A percentile compares a stretch with the other conserved stretches of the same genome.
Conservation (phyloP, 35 echinoderm and acorn worm species). For the Stichopus chloronotus region DNA sequence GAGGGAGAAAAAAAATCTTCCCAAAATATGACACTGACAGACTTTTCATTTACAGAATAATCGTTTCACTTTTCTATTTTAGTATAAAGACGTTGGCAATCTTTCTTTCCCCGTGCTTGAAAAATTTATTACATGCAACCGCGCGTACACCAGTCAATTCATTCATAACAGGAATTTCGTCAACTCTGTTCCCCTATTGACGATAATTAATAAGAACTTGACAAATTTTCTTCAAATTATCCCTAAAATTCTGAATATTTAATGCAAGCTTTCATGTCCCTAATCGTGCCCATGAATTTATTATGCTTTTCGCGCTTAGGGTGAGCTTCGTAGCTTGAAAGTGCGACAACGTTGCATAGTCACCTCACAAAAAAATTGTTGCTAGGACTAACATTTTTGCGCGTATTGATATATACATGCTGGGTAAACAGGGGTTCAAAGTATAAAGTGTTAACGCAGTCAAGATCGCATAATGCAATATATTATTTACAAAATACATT, state of each 20-base stretch:
- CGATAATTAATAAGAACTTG: slow-evolving; percentile 57
- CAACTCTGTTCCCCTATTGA: slow-evolving; percentile 43
- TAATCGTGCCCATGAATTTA: slow-evolving; percentile 51
- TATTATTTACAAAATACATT: slow-evolving; percentile 50
- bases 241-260: slow-evolving; percentile 54
- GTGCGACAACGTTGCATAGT: slow-evolving; percentile 38
- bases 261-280: slow-evolving; percentile 51
- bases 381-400: neutral
- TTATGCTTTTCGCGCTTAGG: slow-evolving; percentile 37
- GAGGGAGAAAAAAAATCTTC: neutral
- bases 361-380: neutral
- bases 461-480: slow-evolving; percentile 46
- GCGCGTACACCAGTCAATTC: slow-evolving; percentile 49
- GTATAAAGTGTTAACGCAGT: slow-evolving; percentile 38
- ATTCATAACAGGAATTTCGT: slow-evolving; percentile 49
- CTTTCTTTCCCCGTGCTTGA: slow-evolving; percentile 1
- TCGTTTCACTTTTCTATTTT: slow-evolving; percentile 22
- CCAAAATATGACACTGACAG: slow-evolving; percentile 1
- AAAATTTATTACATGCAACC: slow-evolving; percentile 53
- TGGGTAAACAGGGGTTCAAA: slow-evolving; percentile 10
- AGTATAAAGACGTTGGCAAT: slow-evolving; percentile 22
- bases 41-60: neutral
- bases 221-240: slow-evolving; percentile 54
- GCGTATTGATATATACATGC: too few species aligned
- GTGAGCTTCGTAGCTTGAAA: slow-evolving; percentile 16